Evolutionary conservation across 2,113 vertebrate genomes (phyloP).

Genomic region (Patagioenas fasciata): DNA sequence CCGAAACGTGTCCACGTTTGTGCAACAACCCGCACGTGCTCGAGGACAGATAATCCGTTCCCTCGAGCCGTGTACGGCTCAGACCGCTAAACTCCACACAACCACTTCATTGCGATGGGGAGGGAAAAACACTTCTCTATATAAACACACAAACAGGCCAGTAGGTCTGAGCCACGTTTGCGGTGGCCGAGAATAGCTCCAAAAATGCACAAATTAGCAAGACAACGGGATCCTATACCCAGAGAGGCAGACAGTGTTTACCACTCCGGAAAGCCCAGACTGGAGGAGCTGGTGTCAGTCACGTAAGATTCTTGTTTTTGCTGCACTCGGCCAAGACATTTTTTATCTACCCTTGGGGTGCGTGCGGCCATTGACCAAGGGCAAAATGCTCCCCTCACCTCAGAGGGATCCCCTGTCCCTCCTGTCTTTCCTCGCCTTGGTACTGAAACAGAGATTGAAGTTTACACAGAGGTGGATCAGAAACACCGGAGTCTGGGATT

Average conservation of each 20-base stretch:
- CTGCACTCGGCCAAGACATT: not conserved
- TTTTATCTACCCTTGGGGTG: not conserved
- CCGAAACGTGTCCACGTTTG: not conserved
- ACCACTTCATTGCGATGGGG: not conserved
- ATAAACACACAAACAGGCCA: not conserved
- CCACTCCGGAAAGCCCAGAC: not conserved
- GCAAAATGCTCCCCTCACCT: not conserved
- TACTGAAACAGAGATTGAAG: not conserved
- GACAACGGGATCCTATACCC: fast-evolving
- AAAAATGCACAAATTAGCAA: not conserved
- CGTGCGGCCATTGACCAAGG: not conserved
- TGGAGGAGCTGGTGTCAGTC: not conserved
- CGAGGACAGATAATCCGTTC: not conserved
- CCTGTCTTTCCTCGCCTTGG: not conserved
- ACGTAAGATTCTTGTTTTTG: not conserved
- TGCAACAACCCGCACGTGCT: not conserved
- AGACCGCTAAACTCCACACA: not conserved
- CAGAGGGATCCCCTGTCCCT: not conserved
- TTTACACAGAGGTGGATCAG: fast-evolving
- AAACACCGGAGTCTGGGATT: not conserved
- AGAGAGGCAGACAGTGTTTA: not conserved
- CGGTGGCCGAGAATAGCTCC: not conserved
- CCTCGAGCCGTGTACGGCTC: fast-evolving
- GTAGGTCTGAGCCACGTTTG: not conserved
- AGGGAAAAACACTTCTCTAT: not conserved